Percentiles rank a stretch among this genome's conserved stretches.
Evolutionary conservation across 2,797 vertebrate species (phyloP).

Genomic region (Gymnoscopelus braueri): DNA sequence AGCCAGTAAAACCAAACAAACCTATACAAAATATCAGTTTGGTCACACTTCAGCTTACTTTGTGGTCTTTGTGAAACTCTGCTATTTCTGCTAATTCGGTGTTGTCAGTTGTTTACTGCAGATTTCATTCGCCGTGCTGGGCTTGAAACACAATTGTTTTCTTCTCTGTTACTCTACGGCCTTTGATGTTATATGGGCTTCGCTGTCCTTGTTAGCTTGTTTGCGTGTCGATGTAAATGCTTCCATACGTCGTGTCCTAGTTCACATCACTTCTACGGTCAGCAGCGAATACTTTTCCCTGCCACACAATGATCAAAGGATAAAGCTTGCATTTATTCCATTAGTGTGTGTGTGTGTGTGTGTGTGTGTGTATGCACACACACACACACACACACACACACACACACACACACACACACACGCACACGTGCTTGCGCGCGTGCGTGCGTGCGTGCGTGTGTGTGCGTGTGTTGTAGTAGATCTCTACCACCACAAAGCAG

Average conservation of each 20-base stretch:
- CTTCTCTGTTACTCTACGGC: not conserved
- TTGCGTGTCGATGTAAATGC: constrained; percentile 31
- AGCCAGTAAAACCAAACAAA: no score
- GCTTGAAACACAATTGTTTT: constrained; percentile 43
- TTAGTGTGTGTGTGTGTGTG: constrained; percentile 12
- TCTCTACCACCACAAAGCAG: constrained; percentile 3
- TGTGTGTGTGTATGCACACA: no score
- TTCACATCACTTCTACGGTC: constrained; percentile 36
- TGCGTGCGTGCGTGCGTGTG: no score
- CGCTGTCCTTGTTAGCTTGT: constrained; percentile 36
- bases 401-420: no score
- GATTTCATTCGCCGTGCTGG: constrained; percentile 33
- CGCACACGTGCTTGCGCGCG: no score
- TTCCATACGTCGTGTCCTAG: constrained; percentile 23
- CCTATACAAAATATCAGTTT: no score
- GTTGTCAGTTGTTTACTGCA: constrained; percentile 21
- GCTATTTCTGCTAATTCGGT: constrained; percentile 46
- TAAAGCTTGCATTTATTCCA: constrained; percentile 48
- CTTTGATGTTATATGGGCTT: constrained; percentile 49
- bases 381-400: no score
- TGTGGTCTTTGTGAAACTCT: constrained; percentile 21
- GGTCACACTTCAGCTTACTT: not conserved
- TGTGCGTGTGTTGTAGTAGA: no score
- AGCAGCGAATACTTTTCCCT: constrained; percentile 18
- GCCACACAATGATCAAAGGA: constrained; percentile 57